phyloP scores from a whole-genome alignment of 2,113 vertebrate genomes.

The Mellivora capensis region DNA sequence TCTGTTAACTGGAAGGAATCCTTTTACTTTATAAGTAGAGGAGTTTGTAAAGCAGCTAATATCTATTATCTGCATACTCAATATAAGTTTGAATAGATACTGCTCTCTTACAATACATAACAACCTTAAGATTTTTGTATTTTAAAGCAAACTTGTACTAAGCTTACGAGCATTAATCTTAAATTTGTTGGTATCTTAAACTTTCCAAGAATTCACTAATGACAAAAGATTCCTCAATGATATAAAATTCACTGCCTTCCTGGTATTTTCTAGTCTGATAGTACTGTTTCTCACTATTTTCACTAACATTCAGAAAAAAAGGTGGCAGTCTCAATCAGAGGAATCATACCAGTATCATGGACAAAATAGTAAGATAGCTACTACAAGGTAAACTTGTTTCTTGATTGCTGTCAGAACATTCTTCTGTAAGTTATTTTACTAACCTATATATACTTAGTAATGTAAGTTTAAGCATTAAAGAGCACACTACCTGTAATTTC shows the following conservation, averaged over 20 bases:
- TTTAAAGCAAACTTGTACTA: conserved; percentile 27
- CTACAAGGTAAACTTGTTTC: background rate
- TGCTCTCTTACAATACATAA: background rate
- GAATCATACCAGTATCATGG: background rate
- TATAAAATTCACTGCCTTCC: background rate
- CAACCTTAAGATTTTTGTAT: background rate
- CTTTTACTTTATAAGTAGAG: background rate
- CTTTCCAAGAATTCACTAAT: background rate
- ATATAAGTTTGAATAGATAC: background rate
- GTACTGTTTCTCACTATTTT: background rate
- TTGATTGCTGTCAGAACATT: background rate
- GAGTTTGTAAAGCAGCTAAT: background rate
- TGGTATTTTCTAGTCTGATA: background rate
- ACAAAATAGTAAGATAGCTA: background rate
- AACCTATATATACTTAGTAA: background rate
- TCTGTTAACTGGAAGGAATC: background rate
- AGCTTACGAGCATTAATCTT: background rate
- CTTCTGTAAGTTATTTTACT: conserved; percentile 13
- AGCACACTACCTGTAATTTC: background rate
- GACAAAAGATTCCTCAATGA: background rate
- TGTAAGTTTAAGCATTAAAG: background rate
- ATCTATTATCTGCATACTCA: background rate
- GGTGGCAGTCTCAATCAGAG: background rate
- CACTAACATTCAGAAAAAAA: conserved; percentile 36
- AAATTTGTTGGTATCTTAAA: background rate